Evolutionary conservation across 2,888 invertebrate genomes (phyloP), one percentile per base, ranked within the genome.

Genomic region (Platycnemis pennipes): DNA sequence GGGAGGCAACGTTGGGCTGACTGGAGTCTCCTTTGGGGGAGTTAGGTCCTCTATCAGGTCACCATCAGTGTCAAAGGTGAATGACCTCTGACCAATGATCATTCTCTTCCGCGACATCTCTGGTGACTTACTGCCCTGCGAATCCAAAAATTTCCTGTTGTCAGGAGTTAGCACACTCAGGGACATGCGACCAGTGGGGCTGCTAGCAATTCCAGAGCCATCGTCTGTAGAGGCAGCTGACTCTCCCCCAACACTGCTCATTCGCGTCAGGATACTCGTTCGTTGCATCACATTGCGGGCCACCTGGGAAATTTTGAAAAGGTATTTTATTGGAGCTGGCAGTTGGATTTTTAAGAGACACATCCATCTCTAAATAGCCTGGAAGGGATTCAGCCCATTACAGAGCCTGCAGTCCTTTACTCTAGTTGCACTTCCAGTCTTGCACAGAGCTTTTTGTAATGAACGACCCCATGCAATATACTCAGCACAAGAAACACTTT

Each of bases 61-160:
- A 7, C 96, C 96, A 94, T 96, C 96, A n/a, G 95, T 95, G 87
- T 95, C 95, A 94, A 96, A 95, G 31, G 96, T 96, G 95, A 96
- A 96, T 8, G 96, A 96, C 89, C 95, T 95, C 85, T 96, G 95
- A 8, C 96, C 96, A 53, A 96, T 95, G 88, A 96, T 96, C 94
- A 96, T 95, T 37, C 96, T 95, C 94, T 96, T 95, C 45, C 96
- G 95, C 19, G 96, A 95, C 19, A 95, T 95, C 88, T 95, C 95
- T 0, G 95, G 95, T 63, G 95, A 95, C 94, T 95, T 95, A 88
- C 95, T 95, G 16, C 96, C 96, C 95, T 96, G 96, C 94, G 95
- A 96, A 94, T 96, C 96, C 69, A 96, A 95, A 95, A 96, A 96
- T 77, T 95, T 95, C 44, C 96, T 95, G 95, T 96, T 96, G 95